phyloP scores from a whole-genome alignment of 2,888 invertebrate species.

The Ferdinandea cuprea region DNA sequence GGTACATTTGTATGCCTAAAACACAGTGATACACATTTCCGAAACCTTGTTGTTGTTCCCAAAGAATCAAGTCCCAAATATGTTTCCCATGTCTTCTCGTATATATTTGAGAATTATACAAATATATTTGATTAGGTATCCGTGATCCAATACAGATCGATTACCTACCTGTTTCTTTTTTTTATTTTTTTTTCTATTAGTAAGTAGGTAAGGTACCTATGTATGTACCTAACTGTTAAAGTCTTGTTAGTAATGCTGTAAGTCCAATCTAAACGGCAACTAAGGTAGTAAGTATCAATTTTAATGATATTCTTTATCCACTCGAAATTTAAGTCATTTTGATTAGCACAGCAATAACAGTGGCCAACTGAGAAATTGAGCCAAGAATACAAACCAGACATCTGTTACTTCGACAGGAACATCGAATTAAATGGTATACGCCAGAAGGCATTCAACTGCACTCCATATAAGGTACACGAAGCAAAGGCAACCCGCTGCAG shows the following conservation, averaged over 20 bases:
- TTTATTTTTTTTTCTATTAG: too few species aligned
- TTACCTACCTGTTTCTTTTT: too few species aligned
- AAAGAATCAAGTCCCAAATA: too few species aligned
- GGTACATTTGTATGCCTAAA: too few species aligned
- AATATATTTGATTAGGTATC: too few species aligned
- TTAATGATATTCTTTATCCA: conserved; percentile 39
- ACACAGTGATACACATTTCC: too few species aligned
- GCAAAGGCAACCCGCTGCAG: conserved; percentile 2
- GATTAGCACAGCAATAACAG: conserved; percentile 38
- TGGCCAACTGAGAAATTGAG: conserved; percentile 25
- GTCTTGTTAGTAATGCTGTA: background rate
- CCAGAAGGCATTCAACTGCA: conserved; percentile 70
- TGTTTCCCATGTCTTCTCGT: too few species aligned
- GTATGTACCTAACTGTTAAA: too few species aligned
- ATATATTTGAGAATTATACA: too few species aligned
- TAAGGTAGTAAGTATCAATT: conserved; percentile 16
- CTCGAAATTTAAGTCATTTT: conserved; percentile 49
- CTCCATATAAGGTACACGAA: conserved; percentile 16
- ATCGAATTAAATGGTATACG: conserved; percentile 69
- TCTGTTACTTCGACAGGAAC: conserved; percentile 61
- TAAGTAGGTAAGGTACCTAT: too few species aligned
- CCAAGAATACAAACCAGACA: conserved; percentile 40
- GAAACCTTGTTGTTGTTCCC: too few species aligned
- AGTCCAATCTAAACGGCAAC: background rate
- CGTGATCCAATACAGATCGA: too few species aligned